Base-by-base conservation (phyloP, 1,140 invertebrate species). In the Tetramorium alpestre region DNA sequence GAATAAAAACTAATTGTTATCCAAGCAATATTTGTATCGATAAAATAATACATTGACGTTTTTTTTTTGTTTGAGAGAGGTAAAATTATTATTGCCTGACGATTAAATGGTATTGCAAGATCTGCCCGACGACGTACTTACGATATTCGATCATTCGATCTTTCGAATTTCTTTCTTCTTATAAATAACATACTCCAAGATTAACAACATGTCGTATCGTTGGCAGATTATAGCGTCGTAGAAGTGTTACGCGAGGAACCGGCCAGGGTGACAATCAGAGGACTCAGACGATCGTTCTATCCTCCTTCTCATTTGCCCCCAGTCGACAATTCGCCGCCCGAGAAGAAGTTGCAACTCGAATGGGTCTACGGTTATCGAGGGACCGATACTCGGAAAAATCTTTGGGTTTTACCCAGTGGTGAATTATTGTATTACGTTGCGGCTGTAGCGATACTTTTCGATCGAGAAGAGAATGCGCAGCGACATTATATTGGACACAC, bases 361-460 rank as follows among this genome's bases (percentile, higher is more conserved):
- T 99, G 98, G 98, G 98, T 99, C 97, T 99, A 98, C 93, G 99
- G 99, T 0, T 99, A 99, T 94, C 96, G 98, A 80, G 99, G 99
- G 0, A 97, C 97, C 13, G 98, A 99, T 95, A 97, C 97, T 0
- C 96, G 97, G 13, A 97, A 97, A 90, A 99, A 99, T 95, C 95
- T 99, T 18, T 98, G 98, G 97, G 98, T 99, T 13, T 94, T 99
- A 65, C 98, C 98, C 1, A 98, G 98, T 0, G 98, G 98, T 7
- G 99, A 99, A 94, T 96, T 99, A 7, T 96, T 99, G 47, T 99
- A 99, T 95, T 99, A 98, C 93, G 98, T 99, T 1, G 98, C 98
- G 0, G 98, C 98, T 0, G 97, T 99, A 1, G 98, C 98, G 0
- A 97, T 99, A 11, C 96, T 99, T 92, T 98, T 98, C 92, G 98